A percentile compares a stretch with the other conserved stretches of the same genome.
phyloP scores from a whole-genome alignment of 2,888 invertebrate genomes.

The Leptodirus hochenwartii region DNA sequence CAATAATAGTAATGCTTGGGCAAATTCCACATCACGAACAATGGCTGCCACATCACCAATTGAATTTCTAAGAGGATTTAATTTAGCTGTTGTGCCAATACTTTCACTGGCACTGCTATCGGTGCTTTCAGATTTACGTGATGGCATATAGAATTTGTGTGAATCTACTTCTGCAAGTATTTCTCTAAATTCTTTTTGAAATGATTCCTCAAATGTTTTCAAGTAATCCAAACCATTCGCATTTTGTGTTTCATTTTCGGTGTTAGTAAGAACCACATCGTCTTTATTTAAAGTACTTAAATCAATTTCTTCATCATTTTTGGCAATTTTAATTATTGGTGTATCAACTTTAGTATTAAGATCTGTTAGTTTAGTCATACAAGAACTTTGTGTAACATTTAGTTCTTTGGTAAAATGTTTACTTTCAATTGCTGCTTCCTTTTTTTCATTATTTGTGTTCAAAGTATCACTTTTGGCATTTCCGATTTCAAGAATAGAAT shows the following conservation, averaged over 20 bases:
- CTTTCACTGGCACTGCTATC: slow-evolving; percentile 1
- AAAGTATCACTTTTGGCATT: no score
- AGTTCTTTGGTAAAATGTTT: no score
- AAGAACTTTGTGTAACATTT: no score
- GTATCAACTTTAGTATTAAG: no score
- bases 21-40: slow-evolving; percentile 27
- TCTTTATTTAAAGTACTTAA: neutral
- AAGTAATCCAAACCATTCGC: neutral
- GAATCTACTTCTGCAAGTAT: slow-evolving; percentile 7
- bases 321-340: no score
- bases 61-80: slow-evolving; percentile 8
- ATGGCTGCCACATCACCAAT: slow-evolving; percentile 7
- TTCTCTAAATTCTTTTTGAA: slow-evolving; percentile 12
- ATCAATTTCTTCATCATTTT: slow-evolving; percentile 6
- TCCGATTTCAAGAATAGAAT: no score
- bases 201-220: slow-evolving; percentile 6
- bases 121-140: no score
- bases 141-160: no score
- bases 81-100: slow-evolving; percentile 3
- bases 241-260: neutral
- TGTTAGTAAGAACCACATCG: neutral
- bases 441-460: no score
- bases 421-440: no score
- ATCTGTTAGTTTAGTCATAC: no score
- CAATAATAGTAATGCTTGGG: slow-evolving; percentile 29